These are phyloP conservation scores for Pionites leucogaster DNA, from an alignment of 2,113 vertebrate genomes.

Conservation along the genomic window DNA sequence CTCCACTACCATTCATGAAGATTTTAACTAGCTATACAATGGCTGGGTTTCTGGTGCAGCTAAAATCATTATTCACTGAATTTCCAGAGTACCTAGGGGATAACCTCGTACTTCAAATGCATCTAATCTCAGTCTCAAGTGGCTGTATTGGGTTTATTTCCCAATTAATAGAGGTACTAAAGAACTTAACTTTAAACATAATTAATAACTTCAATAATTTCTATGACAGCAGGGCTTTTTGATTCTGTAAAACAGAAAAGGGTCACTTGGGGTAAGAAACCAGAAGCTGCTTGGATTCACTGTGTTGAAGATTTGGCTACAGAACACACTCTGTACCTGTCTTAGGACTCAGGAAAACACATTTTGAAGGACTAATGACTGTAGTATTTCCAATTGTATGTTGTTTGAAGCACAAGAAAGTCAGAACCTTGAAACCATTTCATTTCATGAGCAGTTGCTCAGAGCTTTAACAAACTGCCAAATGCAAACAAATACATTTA, in stretches of 20 bases:
- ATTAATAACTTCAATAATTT: background rate
- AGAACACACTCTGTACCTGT: background rate
- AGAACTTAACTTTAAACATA: background rate
- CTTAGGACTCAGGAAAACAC: background rate
- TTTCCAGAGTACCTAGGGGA: background rate
- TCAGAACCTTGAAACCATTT: conserved; percentile 30
- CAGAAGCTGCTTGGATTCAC: background rate
- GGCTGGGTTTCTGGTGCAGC: background rate
- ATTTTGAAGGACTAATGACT: conserved; percentile 41
- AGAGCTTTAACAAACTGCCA: conserved; percentile 52
- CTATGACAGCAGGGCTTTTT: background rate
- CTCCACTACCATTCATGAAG: background rate
- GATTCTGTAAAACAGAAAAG: background rate
- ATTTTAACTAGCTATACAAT: background rate
- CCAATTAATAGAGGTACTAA: background rate
- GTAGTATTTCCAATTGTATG: background rate
- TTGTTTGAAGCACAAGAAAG: conserved; percentile 28
- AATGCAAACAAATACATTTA: conserved; percentile 61
- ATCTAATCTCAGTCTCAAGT: background rate
- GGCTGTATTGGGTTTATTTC: background rate
- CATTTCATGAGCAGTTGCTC: conserved; percentile 42
- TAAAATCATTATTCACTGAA: background rate
- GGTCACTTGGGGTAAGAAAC: background rate
- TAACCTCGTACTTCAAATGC: background rate
- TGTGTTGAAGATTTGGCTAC: background rate